phyloP scores from a whole-genome alignment of 2,888 invertebrate species.

The Phaonia tiefii region DNA sequence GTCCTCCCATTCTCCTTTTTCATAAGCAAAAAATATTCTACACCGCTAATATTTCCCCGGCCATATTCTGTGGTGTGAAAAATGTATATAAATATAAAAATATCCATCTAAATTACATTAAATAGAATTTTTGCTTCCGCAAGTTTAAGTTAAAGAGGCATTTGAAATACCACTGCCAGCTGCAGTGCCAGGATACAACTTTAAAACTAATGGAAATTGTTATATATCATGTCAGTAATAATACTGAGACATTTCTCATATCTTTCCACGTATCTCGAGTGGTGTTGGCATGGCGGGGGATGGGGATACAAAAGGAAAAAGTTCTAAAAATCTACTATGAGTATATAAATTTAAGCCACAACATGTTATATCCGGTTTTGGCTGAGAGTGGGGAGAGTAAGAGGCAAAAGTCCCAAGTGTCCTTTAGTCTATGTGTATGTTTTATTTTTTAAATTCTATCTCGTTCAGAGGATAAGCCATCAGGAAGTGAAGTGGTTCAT shows the following conservation, averaged over 20 bases:
- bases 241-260: conserved; percentile 31
- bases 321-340: too few relatives aligned
- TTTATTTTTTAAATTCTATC: too few relatives aligned
- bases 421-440: not conserved
- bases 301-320: too few relatives aligned
- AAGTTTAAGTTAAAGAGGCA: too few relatives aligned
- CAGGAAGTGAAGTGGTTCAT: conserved; percentile 62
- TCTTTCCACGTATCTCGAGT: too few relatives aligned
- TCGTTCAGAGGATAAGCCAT: conserved; percentile 52
- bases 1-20: too few relatives aligned
- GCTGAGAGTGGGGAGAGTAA: not conserved
- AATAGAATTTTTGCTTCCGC: not conserved
- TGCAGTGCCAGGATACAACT: conserved; percentile 10
- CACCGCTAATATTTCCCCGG: too few relatives aligned
- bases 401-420: not conserved
- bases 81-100: too few relatives aligned
- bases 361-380: conserved; percentile 8
- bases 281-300: too few relatives aligned
- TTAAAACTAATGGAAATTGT: conserved; percentile 46
- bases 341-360: conserved; percentile 7
- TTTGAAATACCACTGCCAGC: too few relatives aligned
- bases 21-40: too few relatives aligned
- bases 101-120: not conserved
- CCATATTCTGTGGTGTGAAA: too few relatives aligned
- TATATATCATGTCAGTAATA: conserved; percentile 53